phyloP scores from a whole-genome alignment of 2,113 vertebrate species.

The Hiodon alosoides region DNA sequence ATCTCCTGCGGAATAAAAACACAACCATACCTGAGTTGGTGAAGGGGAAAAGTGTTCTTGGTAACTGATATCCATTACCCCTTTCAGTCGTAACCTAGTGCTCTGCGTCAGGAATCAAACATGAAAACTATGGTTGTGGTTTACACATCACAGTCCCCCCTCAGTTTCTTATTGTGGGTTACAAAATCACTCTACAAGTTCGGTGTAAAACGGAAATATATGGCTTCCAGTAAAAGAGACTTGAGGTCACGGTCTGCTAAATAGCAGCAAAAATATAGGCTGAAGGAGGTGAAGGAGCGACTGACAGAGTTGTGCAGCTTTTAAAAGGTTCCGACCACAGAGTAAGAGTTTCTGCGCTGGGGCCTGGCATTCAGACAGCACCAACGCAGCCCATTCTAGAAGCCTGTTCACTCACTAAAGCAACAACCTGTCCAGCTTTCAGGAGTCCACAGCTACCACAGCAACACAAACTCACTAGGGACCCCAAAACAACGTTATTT shows the following conservation, averaged over 20 bases:
- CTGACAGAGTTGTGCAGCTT: no score
- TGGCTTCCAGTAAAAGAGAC: not conserved
- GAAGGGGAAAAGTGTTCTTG: not conserved
- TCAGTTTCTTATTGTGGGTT: slow-evolving; percentile 5
- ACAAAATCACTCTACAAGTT: slow-evolving; percentile 1
- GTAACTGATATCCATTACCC: not conserved
- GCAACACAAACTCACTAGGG: not conserved
- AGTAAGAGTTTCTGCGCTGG: no score
- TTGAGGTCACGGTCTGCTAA: not conserved
- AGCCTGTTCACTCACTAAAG: no score
- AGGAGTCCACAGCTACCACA: not conserved
- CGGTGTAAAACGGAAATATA: not conserved
- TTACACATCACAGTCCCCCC: not conserved
- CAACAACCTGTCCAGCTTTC: no score
- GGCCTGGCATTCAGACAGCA: no score
- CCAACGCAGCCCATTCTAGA: no score
- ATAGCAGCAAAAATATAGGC: not conserved
- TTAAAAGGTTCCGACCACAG: no score
- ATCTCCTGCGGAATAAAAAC: slow-evolving; percentile 17
- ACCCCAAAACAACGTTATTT: slow-evolving; percentile 3
- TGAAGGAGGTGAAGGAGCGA: not conserved
- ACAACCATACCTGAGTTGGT: slow-evolving; percentile 6
- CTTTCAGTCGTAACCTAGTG: not conserved
- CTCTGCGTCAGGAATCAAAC: slow-evolving; percentile 5
- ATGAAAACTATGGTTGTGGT: slow-evolving; percentile 3